Percentiles rank a stretch among this genome's conserved stretches.
phyloP scores from a whole-genome alignment of 2,113 vertebrate species.

The Dissostichus mawsoni region DNA sequence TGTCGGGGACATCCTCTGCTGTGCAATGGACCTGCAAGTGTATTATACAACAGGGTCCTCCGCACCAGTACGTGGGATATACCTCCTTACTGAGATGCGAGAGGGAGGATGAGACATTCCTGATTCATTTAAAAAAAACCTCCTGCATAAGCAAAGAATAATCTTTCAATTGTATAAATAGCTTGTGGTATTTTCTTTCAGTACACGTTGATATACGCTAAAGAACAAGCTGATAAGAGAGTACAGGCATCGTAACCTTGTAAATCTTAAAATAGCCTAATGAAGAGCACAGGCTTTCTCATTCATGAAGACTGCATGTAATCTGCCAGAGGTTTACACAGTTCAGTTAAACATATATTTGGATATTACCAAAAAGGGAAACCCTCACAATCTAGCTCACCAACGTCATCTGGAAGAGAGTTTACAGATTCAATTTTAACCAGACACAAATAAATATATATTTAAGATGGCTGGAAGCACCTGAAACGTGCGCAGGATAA shows the following conservation, averaged over 20 bases:
- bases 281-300: neutral
- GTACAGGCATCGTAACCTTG: neutral
- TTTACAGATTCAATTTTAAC: neutral
- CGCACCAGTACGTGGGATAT: conserved; percentile 40
- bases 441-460: neutral
- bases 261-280: conserved; percentile 19
- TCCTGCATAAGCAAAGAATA: neutral
- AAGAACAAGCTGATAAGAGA: conserved; percentile 12
- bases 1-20: conserved; percentile 45
- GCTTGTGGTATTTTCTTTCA: neutral
- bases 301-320: no score
- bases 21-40: conserved; percentile 53
- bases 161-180: neutral
- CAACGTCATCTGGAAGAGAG: neutral
- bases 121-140: neutral
- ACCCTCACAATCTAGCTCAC: neutral
- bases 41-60: conserved; percentile 63
- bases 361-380: neutral
- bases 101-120: neutral
- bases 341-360: conserved; percentile 1
- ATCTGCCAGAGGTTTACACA: no score
- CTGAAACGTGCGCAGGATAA: neutral
- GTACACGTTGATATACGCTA: conserved; percentile 12
- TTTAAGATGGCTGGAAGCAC: neutral
- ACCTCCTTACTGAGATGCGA: conserved; percentile 27